Percentiles rank a stretch among this genome's conserved stretches.
phyloP scores from a whole-genome alignment of 2,888 invertebrate species.

The Metalampra italica region DNA sequence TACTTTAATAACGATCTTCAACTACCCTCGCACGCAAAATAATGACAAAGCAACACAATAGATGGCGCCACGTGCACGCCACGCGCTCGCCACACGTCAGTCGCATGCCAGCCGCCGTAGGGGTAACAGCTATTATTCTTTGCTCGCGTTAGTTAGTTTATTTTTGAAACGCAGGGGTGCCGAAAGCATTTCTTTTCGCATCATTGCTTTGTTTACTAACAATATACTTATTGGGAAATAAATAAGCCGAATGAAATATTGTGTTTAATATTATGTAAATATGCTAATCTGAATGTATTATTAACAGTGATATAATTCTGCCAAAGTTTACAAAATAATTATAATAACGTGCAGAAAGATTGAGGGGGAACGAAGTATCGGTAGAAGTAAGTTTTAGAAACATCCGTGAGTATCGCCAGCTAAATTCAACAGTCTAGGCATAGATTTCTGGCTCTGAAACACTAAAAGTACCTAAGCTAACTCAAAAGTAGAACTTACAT shows the following conservation, averaged over 20 bases:
- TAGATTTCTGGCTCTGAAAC: not conserved
- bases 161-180: constrained; percentile 38
- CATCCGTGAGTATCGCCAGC: no score
- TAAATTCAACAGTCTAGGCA: no score
- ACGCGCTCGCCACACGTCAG: constrained; percentile 54
- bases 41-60: constrained; percentile 52
- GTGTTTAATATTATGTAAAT: not conserved
- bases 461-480: not conserved
- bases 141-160: constrained; percentile 32
- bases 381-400: no score
- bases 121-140: constrained; percentile 43
- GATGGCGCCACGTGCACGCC: constrained; percentile 48
- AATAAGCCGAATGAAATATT: not conserved
- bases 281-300: no score
- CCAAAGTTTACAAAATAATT: no score
- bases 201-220: constrained; percentile 26
- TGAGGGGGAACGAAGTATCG: no score
- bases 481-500: constrained; percentile 2
- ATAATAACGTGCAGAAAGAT: no score
- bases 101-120: constrained; percentile 40
- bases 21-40: constrained; percentile 27
- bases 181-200: constrained; percentile 24
- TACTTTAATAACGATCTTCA: not conserved
- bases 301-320: no score
- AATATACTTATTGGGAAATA: not conserved